Base-by-base conservation (phyloP, 37 sponge, comb jelly and placozoan genomes). In the Oscarella lobularis region DNA sequence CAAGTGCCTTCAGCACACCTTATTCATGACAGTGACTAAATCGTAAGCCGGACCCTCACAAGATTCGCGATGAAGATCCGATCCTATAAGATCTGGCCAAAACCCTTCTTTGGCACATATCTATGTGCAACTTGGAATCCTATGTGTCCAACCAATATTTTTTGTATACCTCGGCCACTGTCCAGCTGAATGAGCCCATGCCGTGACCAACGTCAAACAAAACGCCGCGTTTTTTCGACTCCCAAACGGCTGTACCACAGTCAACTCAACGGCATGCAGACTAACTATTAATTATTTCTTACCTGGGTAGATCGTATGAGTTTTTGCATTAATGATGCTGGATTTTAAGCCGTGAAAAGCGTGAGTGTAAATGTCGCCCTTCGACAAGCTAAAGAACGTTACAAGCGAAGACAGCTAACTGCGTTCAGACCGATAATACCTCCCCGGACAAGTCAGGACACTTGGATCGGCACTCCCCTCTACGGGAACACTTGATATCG, bases 1-100 rank as follows among this genome's bases (percentile, higher is more conserved):
- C 33, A 35, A 68, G 5, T 30, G 71, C 6, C 71, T 27, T 27
- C 9, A 48, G 20, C 60, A 34, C 71, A 68, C 1, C 39, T 79
- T 78, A 2, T 68, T 74, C 79, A 83, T 79, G 32, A 83, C 79
- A 5, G 79, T 83, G 3, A 76, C 36, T 2, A 83, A 37, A 34
- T 83, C 84, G 66, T 83, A 83, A 5, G 79, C 84, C 29, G 84
- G 84, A 37, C 84, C 84, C 2, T 72, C 31, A 3, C 67, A 35
- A 35, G 2, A 68, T 1, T 35, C 75, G 0, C 54, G 33, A 33
- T 83, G 84, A 2, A 67, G 84, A 55, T 83, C 84, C 2, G 79
- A 67, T 39, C 79, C 74, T 41, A 83, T 78, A 0, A 71, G 38
- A 31, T 78, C 79, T 2, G 84, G 84, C 79, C 79, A 78, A 35